Evolutionary conservation across 1,140 invertebrate genomes (phyloP).

Genomic region (Homarus americanus): DNA sequence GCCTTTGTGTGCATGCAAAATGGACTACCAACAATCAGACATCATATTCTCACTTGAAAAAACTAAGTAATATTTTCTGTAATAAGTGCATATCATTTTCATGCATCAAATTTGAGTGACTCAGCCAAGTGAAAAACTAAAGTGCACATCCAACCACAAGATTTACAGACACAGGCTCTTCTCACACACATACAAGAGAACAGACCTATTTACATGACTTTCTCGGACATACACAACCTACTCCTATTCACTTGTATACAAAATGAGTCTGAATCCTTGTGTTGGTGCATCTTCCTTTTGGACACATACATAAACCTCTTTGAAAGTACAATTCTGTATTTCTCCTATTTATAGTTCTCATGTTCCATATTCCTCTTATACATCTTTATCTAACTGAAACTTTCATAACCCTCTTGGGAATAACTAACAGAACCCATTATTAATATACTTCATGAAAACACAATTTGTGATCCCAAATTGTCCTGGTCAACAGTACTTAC

Average conservation of each 20-base stretch:
- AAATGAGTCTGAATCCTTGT: neutral
- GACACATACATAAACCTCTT: neutral
- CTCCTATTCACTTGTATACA: neutral
- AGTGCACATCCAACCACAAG: neutral
- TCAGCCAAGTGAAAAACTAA: no score
- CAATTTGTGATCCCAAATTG: neutral
- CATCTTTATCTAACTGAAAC: neutral
- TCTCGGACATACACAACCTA: neutral
- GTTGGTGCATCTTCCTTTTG: neutral
- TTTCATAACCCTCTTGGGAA: neutral
- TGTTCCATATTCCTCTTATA: neutral
- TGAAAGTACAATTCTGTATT: neutral
- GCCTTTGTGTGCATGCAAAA: no score
- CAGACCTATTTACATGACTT: neutral
- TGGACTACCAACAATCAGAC: no score
- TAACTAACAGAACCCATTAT: neutral
- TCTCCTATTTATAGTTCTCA: neutral
- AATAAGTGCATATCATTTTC: no score
- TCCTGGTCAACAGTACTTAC: slow-evolving; percentile 80
- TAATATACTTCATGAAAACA: neutral
- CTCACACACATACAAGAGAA: neutral
- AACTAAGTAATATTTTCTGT: neutral
- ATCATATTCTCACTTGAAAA: neutral
- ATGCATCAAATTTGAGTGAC: no score
- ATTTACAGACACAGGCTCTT: neutral